Base-by-base conservation (phyloP, 2,888 invertebrate genomes). In the Ectropis crepuscularia region DNA sequence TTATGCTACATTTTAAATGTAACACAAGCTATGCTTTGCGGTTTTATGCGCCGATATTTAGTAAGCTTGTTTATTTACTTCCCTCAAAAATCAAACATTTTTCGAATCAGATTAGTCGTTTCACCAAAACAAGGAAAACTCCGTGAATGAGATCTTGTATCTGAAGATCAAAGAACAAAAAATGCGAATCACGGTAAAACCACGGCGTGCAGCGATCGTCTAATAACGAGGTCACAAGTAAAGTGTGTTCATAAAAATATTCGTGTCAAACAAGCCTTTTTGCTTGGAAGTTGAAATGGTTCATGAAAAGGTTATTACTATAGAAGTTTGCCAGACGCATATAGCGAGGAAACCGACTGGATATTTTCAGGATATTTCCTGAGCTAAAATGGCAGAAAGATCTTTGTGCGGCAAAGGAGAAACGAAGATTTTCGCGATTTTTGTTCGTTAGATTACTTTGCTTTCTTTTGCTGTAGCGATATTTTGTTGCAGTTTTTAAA, bases 361-460 rank as follows among this genome's bases (percentile, higher is more conserved):
- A 43, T 49, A 54, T 54, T 61, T 53, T 42, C 49, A 49, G 43
- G 47, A 61, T 61, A 54, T 61, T 54, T 49, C 38, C 54, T 43
- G 36, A 53, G 53, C 37, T 54, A 49, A 61, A 61, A 54, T 48
- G 61, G 43, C 16, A 43, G 49, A 54, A 60, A 60, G 42, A 48
- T 61, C 43, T 61, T 61, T 49, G 61, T 49, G 61, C 36, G 47
- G 53, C 42, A 47, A 54, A n/a, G 43, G 39, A 54, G 54, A 54
- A 60, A 60, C 48, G 60, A 53, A 60, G 41, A 51, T 53, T 48
- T 53, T 38, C 47, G n/a, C 42, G 48, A 48, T 60, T 60, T 57
- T 28, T 42, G 48, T 12, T 12, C 59, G 46, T 39, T 39, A 39
- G 28, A 46, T 36, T 53, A 39, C 53, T 47, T 47, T 47, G 46